These are phyloP conservation scores for Alloplasta piceator DNA, from an alignment of 2,888 invertebrate genomes.

Conservation along the genomic window DNA sequence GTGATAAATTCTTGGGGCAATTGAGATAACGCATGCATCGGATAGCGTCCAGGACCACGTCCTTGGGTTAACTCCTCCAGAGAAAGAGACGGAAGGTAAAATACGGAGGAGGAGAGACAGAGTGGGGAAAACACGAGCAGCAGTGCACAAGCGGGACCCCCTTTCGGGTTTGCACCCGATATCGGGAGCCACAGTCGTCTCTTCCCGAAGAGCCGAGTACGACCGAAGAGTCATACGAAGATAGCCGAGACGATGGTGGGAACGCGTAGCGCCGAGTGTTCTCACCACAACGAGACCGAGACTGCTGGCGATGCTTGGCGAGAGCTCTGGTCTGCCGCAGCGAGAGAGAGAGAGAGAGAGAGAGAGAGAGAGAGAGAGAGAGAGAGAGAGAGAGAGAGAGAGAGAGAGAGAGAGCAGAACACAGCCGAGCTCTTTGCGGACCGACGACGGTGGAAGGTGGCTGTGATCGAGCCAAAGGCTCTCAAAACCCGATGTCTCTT, in stretches of 20 bases:
- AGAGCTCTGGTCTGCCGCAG: constrained; percentile 33
- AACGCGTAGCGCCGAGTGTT: constrained; percentile 82
- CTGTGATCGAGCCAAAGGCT: constrained; percentile 56
- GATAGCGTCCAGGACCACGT: background rate
- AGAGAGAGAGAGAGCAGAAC: constrained; percentile 34
- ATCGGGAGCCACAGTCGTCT: constrained; percentile 69
- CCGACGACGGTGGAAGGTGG: constrained; percentile 67
- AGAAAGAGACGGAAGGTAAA: constrained; percentile 26
- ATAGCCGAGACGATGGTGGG: constrained; percentile 82
- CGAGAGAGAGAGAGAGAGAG: too few relatives aligned
- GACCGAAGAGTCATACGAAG: constrained; percentile 78
- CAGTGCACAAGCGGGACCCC: constrained; percentile 70
- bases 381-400: constrained; percentile 32
- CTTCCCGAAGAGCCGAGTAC: constrained; percentile 70
- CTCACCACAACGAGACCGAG: constrained; percentile 78
- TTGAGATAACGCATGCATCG: too few relatives aligned
- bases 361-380: too few relatives aligned
- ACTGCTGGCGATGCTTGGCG: constrained; percentile 37
- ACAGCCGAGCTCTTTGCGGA: constrained; percentile 52
- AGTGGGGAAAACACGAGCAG: constrained; percentile 24
- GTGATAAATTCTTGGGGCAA: background rate
- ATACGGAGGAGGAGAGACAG: constrained; percentile 16
- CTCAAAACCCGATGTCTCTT: constrained; percentile 43
- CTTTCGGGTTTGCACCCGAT: constrained; percentile 71
- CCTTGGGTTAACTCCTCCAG: constrained; percentile 38